Conservation (phyloP, 1,140 invertebrate species). For the Bombus cullumanus region DNA sequence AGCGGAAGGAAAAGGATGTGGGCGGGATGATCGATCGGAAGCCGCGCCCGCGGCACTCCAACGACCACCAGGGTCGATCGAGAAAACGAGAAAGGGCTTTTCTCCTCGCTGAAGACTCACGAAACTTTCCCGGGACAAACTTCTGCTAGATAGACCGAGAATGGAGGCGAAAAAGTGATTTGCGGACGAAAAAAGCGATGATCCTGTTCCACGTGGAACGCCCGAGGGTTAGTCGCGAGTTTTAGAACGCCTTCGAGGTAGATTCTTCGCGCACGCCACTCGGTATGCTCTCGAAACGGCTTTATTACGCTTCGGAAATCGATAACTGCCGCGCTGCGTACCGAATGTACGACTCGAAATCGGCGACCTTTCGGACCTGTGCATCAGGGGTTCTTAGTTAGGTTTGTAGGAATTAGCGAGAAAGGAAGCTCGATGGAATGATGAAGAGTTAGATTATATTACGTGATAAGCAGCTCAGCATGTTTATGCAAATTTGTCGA, state of each 20-base stretch:
- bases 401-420: background rate
- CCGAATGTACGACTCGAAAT: constrained; percentile 2
- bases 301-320: constrained; percentile 49
- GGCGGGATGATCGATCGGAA: constrained; percentile 71
- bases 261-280: constrained; percentile 1
- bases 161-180: constrained; percentile 37
- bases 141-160: constrained; percentile 13
- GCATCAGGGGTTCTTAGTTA: background rate
- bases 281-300: background rate
- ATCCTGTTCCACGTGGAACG: background rate
- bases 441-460: too few relatives aligned
- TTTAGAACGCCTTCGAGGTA: constrained; percentile 24
- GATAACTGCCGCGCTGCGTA: constrained; percentile 15
- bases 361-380: background rate
- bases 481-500: too few relatives aligned
- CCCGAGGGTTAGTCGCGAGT: background rate
- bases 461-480: too few relatives aligned
- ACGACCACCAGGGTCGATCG: background rate
- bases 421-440: background rate
- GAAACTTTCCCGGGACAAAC: constrained; percentile 3
- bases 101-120: background rate
- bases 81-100: constrained; percentile 1
- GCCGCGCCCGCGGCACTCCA: constrained; percentile 26
- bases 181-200: constrained; percentile 25
- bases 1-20: constrained; percentile 64